These are phyloP conservation scores for Pharmacophagus antenor DNA, from an alignment of 2,888 invertebrate species.

Conservation along the genomic window DNA sequence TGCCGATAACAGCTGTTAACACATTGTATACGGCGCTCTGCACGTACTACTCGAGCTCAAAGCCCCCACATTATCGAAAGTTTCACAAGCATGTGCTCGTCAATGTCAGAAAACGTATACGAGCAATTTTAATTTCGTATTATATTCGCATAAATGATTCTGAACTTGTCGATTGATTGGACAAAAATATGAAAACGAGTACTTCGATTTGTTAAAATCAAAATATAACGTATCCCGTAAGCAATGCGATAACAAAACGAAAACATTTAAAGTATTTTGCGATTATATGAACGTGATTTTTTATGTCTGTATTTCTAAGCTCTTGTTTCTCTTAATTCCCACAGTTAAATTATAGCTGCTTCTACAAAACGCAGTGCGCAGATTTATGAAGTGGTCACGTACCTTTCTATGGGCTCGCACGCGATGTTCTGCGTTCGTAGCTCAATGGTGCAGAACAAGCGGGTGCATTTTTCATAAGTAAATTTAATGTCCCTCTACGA, in stretches of 20 bases:
- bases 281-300: neutral
- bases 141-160: too few relatives aligned
- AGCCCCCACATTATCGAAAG: too few relatives aligned
- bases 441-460: conserved; percentile 40
- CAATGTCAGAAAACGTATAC: too few relatives aligned
- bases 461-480: conserved; percentile 63
- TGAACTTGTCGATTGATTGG: too few relatives aligned
- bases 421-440: conserved; percentile 40
- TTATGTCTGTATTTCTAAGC: conserved; percentile 9
- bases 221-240: too few relatives aligned
- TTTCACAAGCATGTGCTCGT: too few relatives aligned
- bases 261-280: neutral
- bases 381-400: conserved; percentile 36
- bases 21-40: too few relatives aligned
- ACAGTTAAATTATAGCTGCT: conserved; percentile 10
- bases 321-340: conserved; percentile 12
- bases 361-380: conserved; percentile 28
- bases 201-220: too few relatives aligned
- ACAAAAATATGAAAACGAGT: too few relatives aligned
- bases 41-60: too few relatives aligned
- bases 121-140: too few relatives aligned
- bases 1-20: too few relatives aligned
- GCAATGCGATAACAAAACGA: neutral
- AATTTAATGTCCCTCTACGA: conserved; percentile 56
- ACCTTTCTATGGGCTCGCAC: conserved; percentile 35